Evolutionary conservation across 2,797 vertebrate genomes (phyloP).

Genomic region (Anomalospiza imberbis): DNA sequence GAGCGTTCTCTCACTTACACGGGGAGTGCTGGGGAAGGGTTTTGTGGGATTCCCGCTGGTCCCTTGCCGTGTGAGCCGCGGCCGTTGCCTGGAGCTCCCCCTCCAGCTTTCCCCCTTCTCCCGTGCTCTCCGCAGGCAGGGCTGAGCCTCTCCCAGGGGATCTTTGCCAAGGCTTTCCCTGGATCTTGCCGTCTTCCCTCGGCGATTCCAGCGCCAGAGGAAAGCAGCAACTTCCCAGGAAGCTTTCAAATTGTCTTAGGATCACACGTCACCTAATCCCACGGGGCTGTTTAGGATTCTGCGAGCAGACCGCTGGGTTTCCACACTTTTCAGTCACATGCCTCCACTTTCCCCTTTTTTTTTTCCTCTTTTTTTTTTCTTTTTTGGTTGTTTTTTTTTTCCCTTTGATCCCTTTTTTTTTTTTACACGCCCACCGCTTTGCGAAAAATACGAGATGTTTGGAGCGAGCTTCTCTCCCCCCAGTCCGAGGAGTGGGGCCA

Average conservation of each 20-base stretch:
- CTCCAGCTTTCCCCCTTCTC: neutral
- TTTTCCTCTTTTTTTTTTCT: too few species aligned
- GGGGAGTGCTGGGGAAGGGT: neutral
- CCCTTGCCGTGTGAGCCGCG: accelerated
- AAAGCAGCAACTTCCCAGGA: neutral
- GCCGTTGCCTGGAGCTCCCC: neutral
- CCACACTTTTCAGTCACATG: neutral
- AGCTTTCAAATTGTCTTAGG: neutral
- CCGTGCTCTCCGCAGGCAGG: neutral
- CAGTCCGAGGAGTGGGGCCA: neutral
- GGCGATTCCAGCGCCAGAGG: neutral
- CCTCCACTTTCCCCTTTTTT: neutral
- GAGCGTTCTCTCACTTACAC: accelerated
- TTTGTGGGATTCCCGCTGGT: neutral
- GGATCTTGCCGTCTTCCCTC: neutral
- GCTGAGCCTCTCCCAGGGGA: neutral
- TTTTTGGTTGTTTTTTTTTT: accelerated
- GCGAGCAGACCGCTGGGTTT: neutral
- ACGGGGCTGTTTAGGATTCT: neutral
- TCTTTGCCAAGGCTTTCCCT: neutral
- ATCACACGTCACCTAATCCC: neutral
- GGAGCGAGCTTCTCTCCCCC: slow-evolving; percentile 19
- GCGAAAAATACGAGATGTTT: neutral
- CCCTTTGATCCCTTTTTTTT: too few species aligned
- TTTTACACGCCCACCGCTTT: neutral